phyloP scores from a whole-genome alignment of 2,888 invertebrate genomes.

The Litoditis marina region DNA sequence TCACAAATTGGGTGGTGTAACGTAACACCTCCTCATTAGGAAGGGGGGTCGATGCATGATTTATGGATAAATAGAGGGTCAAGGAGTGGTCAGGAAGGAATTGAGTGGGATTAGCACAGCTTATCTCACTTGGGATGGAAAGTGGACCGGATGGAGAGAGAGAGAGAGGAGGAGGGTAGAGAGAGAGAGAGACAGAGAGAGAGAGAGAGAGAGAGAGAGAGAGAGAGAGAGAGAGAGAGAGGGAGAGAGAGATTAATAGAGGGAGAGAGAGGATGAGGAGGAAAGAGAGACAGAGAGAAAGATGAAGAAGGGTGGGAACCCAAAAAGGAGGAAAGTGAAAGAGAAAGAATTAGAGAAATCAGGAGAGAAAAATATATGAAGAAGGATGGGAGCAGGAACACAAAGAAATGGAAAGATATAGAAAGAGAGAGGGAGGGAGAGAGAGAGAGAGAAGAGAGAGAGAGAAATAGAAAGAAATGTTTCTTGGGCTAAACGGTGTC shows the following conservation, averaged over 20 bases:
- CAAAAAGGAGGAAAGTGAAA: background rate
- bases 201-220: background rate
- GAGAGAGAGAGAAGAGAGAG: background rate
- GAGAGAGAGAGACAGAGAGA: background rate
- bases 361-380: background rate
- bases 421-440: conserved; percentile 2
- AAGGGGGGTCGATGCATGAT: conserved; percentile 14
- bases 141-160: too few relatives aligned
- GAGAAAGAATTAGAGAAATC: background rate
- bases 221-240: background rate
- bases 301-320: conserved; percentile 3
- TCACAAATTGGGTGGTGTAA: too few relatives aligned
- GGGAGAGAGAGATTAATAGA: background rate
- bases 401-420: too few relatives aligned
- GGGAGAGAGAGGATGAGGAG: conserved; percentile 1
- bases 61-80: conserved; percentile 19
- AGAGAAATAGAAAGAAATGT: background rate
- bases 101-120: too few relatives aligned
- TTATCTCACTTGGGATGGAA: too few relatives aligned
- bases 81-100: too few relatives aligned
- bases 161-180: too few relatives aligned
- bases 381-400: background rate
- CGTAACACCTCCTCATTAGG: conserved; percentile 12
- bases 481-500: background rate
- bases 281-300: background rate